Percentiles rank a stretch among this genome's conserved stretches.
phyloP scores from a whole-genome alignment of 35 echinoderm and acorn worm species.

The Stichopus chloronotus region DNA sequence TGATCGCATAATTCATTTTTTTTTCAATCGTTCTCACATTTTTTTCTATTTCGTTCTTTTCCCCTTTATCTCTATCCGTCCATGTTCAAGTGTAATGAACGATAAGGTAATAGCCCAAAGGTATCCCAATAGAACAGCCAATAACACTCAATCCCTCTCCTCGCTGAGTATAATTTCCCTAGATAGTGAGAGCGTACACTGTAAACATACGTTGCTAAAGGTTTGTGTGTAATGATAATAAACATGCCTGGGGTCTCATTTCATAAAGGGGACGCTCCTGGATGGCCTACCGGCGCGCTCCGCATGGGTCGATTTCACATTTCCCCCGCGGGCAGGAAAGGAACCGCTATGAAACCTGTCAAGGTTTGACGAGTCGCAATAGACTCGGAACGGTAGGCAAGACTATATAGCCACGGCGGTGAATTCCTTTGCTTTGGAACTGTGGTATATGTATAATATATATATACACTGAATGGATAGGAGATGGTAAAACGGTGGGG shows the following conservation, averaged over 20 bases:
- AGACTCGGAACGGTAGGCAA: conserved; percentile 34
- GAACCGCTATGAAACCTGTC: conserved; percentile 36
- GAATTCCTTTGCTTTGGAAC: too few relatives aligned
- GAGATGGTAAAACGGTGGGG: conserved; percentile 31
- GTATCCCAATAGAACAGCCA: conserved; percentile 5
- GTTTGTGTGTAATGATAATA: conserved; percentile 59
- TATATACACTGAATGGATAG: conserved; percentile 2
- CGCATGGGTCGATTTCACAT: conserved; percentile 57
- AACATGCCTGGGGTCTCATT: conserved; percentile 50
- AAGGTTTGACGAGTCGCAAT: conserved; percentile 29
- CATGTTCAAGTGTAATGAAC: neutral
- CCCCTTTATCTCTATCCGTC: neutral
- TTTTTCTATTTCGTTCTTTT: neutral
- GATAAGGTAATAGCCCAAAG: conserved; percentile 20
- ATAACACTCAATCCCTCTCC: conserved; percentile 24
- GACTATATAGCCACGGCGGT: neutral
- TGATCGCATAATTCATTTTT: conserved; percentile 24
- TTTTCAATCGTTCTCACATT: neutral
- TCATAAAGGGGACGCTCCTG: conserved; percentile 53
- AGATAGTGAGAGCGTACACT: conserved; percentile 47
- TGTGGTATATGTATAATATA: too few relatives aligned
- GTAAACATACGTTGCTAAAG: conserved; percentile 44
- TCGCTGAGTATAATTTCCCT: neutral
- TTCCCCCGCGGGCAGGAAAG: conserved; percentile 54
- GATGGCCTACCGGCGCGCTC: conserved; percentile 58